These are phyloP conservation scores for Amitus sp. DNA, from an alignment of 2,888 invertebrate species.

Conservation along the genomic window DNA sequence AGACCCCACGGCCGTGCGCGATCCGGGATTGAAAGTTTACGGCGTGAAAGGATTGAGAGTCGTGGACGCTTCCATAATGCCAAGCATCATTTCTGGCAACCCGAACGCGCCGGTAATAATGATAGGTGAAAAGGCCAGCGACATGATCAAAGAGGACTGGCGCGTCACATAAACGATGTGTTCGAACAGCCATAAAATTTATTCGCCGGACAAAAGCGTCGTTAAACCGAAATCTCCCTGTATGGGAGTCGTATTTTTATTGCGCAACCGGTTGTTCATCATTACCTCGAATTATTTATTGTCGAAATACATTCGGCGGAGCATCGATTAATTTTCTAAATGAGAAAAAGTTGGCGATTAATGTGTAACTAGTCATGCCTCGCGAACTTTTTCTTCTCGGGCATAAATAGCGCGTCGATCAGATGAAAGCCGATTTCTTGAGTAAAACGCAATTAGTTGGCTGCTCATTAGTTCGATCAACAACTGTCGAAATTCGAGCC, in stretches of 20 bases:
- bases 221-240: slow-evolving; percentile 2
- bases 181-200: slow-evolving; percentile 10
- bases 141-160: slow-evolving; percentile 91
- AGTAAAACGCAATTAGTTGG: background rate
- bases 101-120: slow-evolving; percentile 90
- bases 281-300: slow-evolving; percentile 19
- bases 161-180: slow-evolving; percentile 25
- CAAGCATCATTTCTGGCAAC: slow-evolving; percentile 87
- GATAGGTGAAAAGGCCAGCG: slow-evolving; percentile 91
- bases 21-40: slow-evolving; percentile 79
- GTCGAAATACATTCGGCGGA: background rate
- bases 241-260: no score
- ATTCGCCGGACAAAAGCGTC: background rate
- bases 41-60: slow-evolving; percentile 82
- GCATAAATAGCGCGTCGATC: background rate
- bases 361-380: no score
- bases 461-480: background rate
- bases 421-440: background rate
- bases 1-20: slow-evolving; percentile 83
- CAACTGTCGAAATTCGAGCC: background rate
- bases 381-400: no score
- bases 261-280: slow-evolving; percentile 1
- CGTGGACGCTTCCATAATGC: slow-evolving; percentile 89
- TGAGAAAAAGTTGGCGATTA: background rate
- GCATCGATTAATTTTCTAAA: background rate